Evolutionary conservation across 2,797 vertebrate genomes (phyloP).

Genomic region (Mus spretus): DNA sequence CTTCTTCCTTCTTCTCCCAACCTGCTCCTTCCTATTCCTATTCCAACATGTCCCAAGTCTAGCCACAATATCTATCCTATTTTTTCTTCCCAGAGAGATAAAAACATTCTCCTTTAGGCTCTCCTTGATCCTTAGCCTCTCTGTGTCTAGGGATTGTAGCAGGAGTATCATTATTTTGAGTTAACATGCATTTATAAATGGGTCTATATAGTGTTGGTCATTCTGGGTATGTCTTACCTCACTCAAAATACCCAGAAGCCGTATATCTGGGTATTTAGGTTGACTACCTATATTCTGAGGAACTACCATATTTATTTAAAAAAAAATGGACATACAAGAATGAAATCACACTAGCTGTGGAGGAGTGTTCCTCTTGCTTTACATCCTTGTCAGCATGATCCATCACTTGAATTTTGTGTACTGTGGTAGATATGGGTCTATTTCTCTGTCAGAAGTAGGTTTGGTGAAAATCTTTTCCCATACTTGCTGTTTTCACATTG

Average conservation of each 20-base stretch:
- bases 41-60: background rate
- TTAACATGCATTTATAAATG: background rate
- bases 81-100: background rate
- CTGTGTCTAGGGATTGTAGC: background rate
- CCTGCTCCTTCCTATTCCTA: background rate
- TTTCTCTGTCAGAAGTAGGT: background rate
- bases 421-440: too few relatives aligned
- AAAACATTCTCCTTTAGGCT: background rate
- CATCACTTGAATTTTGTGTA: too few relatives aligned
- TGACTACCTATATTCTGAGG: background rate
- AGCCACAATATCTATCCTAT: background rate
- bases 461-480: background rate
- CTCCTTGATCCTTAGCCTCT: background rate
- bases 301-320: background rate
- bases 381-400: too few relatives aligned
- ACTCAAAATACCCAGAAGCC: background rate
- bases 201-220: background rate
- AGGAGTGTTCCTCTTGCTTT: background rate
- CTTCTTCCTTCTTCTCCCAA: background rate
- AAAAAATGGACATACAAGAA: background rate
- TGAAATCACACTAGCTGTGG: background rate
- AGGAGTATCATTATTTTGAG: background rate
- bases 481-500: background rate
- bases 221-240: background rate
- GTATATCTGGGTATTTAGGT: background rate